These are phyloP conservation scores for Gonioctena quinquepunctata DNA, from an alignment of 1,140 invertebrate genomes.

Conservation along the genomic window DNA sequence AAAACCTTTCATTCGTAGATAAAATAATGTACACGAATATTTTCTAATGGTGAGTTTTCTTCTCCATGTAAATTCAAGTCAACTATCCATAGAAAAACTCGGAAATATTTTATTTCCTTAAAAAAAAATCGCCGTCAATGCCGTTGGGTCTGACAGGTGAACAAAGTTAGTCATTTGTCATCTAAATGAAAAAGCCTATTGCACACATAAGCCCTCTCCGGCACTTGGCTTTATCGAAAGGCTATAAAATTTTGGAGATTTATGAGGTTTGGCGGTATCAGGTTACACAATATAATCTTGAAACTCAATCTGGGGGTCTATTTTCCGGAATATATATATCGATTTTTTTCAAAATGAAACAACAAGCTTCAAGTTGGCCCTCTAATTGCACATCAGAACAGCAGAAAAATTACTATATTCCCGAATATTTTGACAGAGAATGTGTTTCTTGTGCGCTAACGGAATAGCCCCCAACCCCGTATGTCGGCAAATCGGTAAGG, in stretches of 20 bases:
- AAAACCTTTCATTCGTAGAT: too few relatives aligned
- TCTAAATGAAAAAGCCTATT: slow-evolving; percentile 40
- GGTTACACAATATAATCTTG: slow-evolving; percentile 13
- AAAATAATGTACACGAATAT: too few relatives aligned
- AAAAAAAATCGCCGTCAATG: too few relatives aligned
- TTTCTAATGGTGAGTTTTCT: too few relatives aligned
- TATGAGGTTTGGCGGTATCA: slow-evolving; percentile 27
- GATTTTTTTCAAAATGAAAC: slow-evolving; percentile 52
- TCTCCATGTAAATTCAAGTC: too few relatives aligned
- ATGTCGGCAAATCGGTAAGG: slow-evolving; percentile 15
- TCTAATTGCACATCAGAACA: slow-evolving; percentile 38
- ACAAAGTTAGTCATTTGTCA: too few relatives aligned
- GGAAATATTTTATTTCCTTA: too few relatives aligned
- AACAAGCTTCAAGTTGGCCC: slow-evolving; percentile 49
- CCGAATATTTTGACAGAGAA: slow-evolving; percentile 45
- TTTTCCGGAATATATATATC: slow-evolving; percentile 48
- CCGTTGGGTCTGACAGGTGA: too few relatives aligned
- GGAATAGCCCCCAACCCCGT: slow-evolving; percentile 22
- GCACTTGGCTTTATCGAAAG: slow-evolving; percentile 50
- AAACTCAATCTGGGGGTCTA: slow-evolving; percentile 27
- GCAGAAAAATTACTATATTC: slow-evolving; percentile 25
- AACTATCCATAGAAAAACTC: too few relatives aligned
- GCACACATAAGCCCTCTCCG: slow-evolving; percentile 37
- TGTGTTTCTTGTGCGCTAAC: slow-evolving; percentile 45
- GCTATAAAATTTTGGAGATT: slow-evolving; percentile 23